Base-by-base conservation (phyloP, 2,113 vertebrate genomes). In the Phyllostomus hastatus region DNA sequence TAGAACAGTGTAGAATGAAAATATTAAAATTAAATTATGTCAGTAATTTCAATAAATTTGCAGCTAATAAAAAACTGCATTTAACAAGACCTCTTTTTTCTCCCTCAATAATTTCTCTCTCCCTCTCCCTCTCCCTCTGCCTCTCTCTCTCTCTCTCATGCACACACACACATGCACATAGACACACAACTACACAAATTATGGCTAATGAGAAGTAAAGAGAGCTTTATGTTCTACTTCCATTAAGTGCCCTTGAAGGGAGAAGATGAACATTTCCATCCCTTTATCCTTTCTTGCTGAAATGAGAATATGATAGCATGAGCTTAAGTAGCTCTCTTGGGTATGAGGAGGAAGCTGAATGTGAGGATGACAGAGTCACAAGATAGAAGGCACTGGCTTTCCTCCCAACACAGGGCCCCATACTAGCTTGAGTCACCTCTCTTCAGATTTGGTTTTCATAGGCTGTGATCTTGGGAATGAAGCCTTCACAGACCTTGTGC, bases 1-100 rank as follows among this genome's bases (percentile, higher is more conserved):
- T 26, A 95, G 31, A 73, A 90, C 57, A 96, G 35, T 93, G 22
- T 35, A 89, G 91, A 86, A 46, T 64, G 7, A 79, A 94, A 94
- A 61, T 86, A 22, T 75, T 52, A 86, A 82, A 93, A 73, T 73
- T 69, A 85, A 83, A 70, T 59, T 35, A 59, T 82, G n/a, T 38
- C 35, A n/a, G 7, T 57, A 67, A 91, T 38, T 64, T 28, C 6
- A 83, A 57, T 72, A 35, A 59, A 52, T 87, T 75, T 64, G 57
- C 26, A 5, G 14, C 64, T 64, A 96, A 88, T 78, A 72, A 46
- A 97, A 98, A 95, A 90, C 67, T 91, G 88, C 33, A 22, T 96
- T 81, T 87, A 96, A 94, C 11, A 97, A 82, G 64, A 78, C 15
- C 67, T 43, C 26, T 16, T 41, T 22, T 38, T 2, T 6, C 4